Conservation (phyloP, 2,888 invertebrate genomes). For the Eristalis arbustorum region DNA sequence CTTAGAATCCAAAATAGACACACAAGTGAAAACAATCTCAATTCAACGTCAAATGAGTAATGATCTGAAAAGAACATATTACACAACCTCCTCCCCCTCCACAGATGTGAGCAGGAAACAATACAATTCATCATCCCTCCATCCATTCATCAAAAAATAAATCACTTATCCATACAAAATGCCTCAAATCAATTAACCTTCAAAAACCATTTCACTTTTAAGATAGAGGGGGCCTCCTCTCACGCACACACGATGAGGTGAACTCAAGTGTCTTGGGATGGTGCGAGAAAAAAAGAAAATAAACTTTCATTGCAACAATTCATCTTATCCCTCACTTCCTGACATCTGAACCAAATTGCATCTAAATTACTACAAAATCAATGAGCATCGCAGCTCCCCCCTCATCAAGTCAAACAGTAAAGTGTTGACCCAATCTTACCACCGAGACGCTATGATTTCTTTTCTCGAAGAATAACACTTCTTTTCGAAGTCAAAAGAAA, state of each 20-base stretch:
- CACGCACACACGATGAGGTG: background rate
- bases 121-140: conserved; percentile 22
- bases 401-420: background rate
- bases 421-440: conserved; percentile 33
- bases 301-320: conserved; percentile 38
- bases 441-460: conserved; percentile 30
- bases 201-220: conserved; percentile 43
- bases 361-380: background rate
- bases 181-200: conserved; percentile 21
- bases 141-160: conserved; percentile 14
- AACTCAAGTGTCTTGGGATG: background rate
- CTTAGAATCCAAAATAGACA: background rate
- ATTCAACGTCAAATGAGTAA: background rate
- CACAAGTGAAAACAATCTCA: background rate
- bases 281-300: background rate
- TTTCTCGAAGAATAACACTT: conserved; percentile 19
- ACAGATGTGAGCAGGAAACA: background rate
- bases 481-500: background rate
- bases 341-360: conserved; percentile 27
- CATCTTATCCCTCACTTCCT: conserved; percentile 28
- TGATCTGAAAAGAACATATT: background rate
- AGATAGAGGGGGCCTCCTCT: too few species aligned
- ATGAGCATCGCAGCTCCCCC: background rate
- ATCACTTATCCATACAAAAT: background rate
- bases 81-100: background rate